These are phyloP conservation scores for Leucopternis melanops DNA, from an alignment of 2,113 vertebrate genomes.

Conservation along the genomic window DNA sequence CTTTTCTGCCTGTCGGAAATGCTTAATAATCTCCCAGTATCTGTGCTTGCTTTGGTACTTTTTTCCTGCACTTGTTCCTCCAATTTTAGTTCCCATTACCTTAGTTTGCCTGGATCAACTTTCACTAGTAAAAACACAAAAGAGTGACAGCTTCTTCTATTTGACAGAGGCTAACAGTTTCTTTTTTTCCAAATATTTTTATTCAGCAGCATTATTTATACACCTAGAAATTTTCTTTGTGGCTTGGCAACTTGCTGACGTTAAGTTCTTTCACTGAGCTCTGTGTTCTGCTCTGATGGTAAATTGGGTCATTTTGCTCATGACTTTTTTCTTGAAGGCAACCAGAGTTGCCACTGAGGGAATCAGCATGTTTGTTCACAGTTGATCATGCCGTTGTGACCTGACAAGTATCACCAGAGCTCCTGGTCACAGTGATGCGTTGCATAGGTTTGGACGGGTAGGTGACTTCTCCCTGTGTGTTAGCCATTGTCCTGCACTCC, in stretches of 20 bases:
- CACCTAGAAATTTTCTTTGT: not conserved
- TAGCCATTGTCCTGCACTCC: not conserved
- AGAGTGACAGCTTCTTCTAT: not conserved
- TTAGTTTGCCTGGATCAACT: not conserved
- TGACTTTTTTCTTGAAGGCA: not conserved
- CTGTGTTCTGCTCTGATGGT: not conserved
- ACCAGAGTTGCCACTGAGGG: not conserved
- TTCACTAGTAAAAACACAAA: not conserved
- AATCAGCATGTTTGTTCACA: not conserved
- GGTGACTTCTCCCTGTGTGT: not conserved
- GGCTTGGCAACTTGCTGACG: not conserved
- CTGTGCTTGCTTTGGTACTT: not conserved
- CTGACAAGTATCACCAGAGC: not conserved
- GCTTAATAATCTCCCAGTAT: not conserved
- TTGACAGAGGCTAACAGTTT: not conserved
- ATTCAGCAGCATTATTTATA: not conserved
- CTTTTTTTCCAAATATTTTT: not conserved
- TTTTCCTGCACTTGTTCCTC: not conserved
- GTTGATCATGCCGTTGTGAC: fast-evolving
- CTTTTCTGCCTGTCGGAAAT: not conserved
- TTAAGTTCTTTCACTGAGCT: not conserved
- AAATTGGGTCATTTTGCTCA: not conserved
- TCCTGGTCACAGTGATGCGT: not conserved
- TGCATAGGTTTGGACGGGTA: not conserved
- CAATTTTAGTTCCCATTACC: not conserved